Conservation (phyloP, 2,113 vertebrate species). For the Macaca nemestrina region DNA sequence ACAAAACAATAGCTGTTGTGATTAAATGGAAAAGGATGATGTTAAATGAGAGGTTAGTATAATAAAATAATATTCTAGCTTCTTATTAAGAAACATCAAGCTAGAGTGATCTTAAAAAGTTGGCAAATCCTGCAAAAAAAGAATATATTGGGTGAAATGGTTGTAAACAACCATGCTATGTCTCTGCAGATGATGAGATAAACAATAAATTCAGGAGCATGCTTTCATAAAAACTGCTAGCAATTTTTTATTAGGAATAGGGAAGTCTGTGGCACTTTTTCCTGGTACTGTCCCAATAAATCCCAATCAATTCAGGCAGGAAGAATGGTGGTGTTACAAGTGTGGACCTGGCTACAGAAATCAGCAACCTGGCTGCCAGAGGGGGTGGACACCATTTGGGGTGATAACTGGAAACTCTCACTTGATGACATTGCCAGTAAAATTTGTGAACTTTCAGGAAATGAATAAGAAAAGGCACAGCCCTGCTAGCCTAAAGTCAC, state of each 20-base stretch:
- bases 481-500: neutral
- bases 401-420: neutral
- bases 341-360: neutral
- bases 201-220: neutral
- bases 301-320: neutral
- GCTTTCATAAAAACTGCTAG: neutral
- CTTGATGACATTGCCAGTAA: neutral
- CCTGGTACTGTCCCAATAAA: fast-evolving
- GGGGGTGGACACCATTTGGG: neutral
- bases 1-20: neutral
- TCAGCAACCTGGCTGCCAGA: neutral
- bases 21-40: neutral
- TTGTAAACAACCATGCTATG: neutral
- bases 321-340: neutral
- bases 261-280: neutral
- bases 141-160: neutral
- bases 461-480: neutral
- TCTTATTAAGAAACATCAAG: neutral
- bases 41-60: neutral
- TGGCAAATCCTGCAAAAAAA: neutral
- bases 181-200: neutral
- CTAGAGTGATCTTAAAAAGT: neutral
- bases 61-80: conserved; percentile 3
- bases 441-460: neutral
- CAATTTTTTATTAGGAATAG: neutral